Evolutionary conservation across 2,888 invertebrate genomes (phyloP).

Genomic region (Candidula unifasciata): DNA sequence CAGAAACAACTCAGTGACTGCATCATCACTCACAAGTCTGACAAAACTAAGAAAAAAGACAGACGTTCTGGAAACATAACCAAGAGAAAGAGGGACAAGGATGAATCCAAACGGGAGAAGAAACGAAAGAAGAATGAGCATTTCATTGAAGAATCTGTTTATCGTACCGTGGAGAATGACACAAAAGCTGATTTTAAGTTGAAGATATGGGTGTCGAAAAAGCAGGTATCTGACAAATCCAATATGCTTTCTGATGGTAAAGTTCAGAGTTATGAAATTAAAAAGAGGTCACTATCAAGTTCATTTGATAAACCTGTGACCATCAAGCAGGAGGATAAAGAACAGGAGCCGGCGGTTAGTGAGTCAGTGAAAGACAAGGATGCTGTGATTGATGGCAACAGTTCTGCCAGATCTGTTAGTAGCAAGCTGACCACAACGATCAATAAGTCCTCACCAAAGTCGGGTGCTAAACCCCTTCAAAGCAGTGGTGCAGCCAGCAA

Average conservation of each 20-base stretch:
- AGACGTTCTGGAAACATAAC: constrained; percentile 64
- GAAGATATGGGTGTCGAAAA: constrained; percentile 64
- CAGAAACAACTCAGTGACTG: constrained; percentile 56
- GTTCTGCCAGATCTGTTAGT: not conserved
- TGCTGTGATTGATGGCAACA: constrained; percentile 21
- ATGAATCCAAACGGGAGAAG: constrained; percentile 67
- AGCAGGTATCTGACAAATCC: constrained; percentile 55
- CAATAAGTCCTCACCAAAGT: constrained; percentile 43
- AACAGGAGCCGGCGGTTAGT: constrained; percentile 3
- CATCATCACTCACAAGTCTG: constrained; percentile 58
- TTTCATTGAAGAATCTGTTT: constrained; percentile 63
- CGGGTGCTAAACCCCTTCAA: constrained; percentile 45
- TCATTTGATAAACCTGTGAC: constrained; percentile 48
- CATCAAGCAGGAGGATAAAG: constrained; percentile 49
- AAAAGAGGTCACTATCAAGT: constrained; percentile 49
- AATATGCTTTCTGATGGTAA: constrained; percentile 50
- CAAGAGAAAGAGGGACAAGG: constrained; percentile 68
- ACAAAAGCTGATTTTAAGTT: constrained; percentile 67
- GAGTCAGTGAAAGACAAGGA: constrained; percentile 44
- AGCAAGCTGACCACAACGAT: constrained; percentile 3
- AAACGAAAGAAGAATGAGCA: constrained; percentile 63
- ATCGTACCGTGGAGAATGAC: constrained; percentile 68
- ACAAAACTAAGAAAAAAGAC: constrained; percentile 70
- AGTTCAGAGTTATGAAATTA: constrained; percentile 50
- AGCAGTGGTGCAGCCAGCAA: constrained; percentile 55